Percentiles rank a stretch among this genome's conserved stretches.
Evolutionary conservation across 2,113 vertebrate genomes (phyloP).

Genomic region (Microcebus lehilahytsara): DNA sequence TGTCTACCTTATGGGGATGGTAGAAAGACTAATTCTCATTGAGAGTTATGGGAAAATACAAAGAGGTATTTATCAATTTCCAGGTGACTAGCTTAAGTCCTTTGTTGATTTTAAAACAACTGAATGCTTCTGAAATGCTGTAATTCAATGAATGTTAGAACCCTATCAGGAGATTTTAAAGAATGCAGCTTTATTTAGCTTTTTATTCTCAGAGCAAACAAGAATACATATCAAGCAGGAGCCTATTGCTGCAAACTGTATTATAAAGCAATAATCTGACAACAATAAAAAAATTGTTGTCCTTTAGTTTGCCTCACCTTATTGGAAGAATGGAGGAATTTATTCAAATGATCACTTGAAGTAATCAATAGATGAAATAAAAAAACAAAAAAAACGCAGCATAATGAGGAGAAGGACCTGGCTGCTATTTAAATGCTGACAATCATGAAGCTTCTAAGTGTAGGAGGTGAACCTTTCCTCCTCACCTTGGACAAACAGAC

Average conservation of each 20-base stretch:
- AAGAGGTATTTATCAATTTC: not conserved
- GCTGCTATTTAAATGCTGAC: not conserved
- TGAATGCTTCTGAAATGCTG: not conserved
- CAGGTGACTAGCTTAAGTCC: not conserved
- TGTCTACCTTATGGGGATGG: too few relatives aligned
- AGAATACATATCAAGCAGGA: constrained; percentile 3
- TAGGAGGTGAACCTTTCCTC: not conserved
- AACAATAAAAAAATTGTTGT: not conserved
- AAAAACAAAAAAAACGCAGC: not conserved
- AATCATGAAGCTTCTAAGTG: not conserved
- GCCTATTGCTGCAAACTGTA: not conserved
- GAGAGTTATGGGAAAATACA: not conserved
- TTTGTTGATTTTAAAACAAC: not conserved
- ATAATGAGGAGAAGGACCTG: not conserved
- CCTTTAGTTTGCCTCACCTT: not conserved
- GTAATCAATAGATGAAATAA: not conserved
- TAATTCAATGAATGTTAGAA: not conserved
- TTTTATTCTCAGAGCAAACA: constrained; percentile 15
- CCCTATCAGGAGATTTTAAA: not conserved
- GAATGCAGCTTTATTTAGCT: not conserved
- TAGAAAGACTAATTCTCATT: not conserved
- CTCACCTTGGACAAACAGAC: not conserved
- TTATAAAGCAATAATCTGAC: not conserved
- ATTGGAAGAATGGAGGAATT: not conserved
- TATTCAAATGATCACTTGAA: not conserved